phyloP scores from a whole-genome alignment of 2,113 vertebrate genomes.

The Aix galericulata region DNA sequence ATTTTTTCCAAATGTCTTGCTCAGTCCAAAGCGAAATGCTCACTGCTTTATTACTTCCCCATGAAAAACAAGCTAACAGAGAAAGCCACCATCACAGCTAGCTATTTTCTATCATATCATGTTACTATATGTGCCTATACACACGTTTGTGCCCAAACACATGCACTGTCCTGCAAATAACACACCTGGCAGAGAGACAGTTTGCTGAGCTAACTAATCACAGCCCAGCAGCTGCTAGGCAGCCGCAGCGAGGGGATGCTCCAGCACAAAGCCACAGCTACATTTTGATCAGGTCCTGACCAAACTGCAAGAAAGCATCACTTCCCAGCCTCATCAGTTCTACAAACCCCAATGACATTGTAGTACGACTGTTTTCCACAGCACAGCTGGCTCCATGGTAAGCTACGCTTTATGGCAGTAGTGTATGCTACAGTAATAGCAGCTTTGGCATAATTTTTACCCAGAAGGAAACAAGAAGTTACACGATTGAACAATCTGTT shows the following conservation, averaged over 20 bases:
- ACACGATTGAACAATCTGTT: neutral
- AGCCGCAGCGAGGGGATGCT: neutral
- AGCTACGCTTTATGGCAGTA: slow-evolving; percentile 36
- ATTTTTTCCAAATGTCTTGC: slow-evolving; percentile 5
- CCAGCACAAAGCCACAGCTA: neutral
- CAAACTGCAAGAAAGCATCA: neutral
- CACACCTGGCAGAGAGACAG: neutral
- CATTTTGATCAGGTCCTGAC: neutral
- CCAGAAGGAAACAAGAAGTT: slow-evolving; percentile 25
- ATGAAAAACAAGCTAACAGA: neutral
- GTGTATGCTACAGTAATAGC: slow-evolving; percentile 43
- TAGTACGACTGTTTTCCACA: slow-evolving; percentile 48
- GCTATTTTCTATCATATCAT: neutral
- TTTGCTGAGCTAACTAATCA: neutral
- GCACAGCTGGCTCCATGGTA: slow-evolving; percentile 33
- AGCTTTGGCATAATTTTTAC: slow-evolving; percentile 33
- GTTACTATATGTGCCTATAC: fast-evolving
- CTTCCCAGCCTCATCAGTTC: neutral
- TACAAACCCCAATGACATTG: slow-evolving; percentile 13
- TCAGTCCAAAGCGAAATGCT: neutral
- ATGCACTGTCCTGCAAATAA: neutral
- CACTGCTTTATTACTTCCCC: neutral
- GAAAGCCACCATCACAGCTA: neutral
- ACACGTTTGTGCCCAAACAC: neutral
- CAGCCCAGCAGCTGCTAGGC: neutral